Evolutionary conservation across 1,140 invertebrate species (phyloP).

Genomic region (Lepidotrigona ventralis): DNA sequence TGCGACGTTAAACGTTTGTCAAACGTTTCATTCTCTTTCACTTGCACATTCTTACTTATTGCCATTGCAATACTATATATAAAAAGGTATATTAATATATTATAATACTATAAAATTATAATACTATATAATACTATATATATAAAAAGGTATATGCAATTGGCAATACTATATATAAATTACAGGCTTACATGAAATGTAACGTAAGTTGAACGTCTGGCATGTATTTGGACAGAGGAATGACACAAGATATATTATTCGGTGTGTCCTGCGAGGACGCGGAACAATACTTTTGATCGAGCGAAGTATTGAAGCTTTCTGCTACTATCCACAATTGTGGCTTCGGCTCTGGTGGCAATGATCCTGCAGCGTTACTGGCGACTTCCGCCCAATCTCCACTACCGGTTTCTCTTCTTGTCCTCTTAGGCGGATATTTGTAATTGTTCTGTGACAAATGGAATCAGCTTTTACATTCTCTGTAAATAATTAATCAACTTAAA

Average conservation of each 20-base stretch:
- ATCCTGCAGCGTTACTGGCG: conserved; percentile 76
- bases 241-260: conserved; percentile 74
- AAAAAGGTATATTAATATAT: no score
- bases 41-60: neutral
- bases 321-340: conserved; percentile 72
- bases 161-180: neutral
- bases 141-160: no score
- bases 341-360: conserved; percentile 74
- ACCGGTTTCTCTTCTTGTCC: conserved; percentile 68
- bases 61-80: neutral
- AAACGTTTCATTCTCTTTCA: neutral
- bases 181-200: conserved; percentile 71
- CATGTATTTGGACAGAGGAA: conserved; percentile 77
- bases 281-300: conserved; percentile 76
- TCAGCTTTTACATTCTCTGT: neutral
- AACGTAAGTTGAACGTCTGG: conserved; percentile 74
- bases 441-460: conserved; percentile 59
- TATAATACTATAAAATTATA: no score
- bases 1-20: no score
- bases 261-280: conserved; percentile 64
- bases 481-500: neutral
- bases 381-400: conserved; percentile 76
- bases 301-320: conserved; percentile 74
- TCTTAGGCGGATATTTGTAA: conserved; percentile 76
- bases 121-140: no score